A percentile compares a stretch with the other conserved stretches of the same genome.
phyloP scores from a whole-genome alignment of 2,113 vertebrate species.

The Saguinus imperator region DNA sequence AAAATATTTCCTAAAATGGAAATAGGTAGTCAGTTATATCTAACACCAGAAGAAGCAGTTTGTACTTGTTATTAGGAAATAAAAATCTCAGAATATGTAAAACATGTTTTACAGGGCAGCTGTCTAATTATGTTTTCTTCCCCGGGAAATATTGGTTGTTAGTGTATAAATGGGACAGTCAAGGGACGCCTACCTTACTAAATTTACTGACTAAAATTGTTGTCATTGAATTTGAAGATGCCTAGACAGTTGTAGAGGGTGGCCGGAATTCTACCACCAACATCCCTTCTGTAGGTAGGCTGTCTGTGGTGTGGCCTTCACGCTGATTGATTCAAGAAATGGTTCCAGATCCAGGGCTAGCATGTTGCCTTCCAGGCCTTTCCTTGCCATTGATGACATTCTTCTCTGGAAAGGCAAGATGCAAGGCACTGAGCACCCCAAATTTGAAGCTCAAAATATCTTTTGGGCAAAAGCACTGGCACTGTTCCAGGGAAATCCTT shows the following conservation, averaged over 20 bases:
- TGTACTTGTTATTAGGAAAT: not conserved
- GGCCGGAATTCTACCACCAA: not conserved
- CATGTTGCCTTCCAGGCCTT: not conserved
- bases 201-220: conserved; percentile 5
- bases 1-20: conserved; percentile 48
- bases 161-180: not conserved
- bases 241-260: not conserved
- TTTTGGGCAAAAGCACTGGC: not conserved
- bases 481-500: not conserved
- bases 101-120: not conserved
- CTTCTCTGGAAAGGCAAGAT: not conserved
- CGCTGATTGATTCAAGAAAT: not conserved
- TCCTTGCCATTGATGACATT: not conserved
- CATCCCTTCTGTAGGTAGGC: not conserved
- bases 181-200: not conserved
- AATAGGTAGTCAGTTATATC: not conserved
- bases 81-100: conserved; percentile 4
- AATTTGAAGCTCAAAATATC: not conserved
- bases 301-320: not conserved
- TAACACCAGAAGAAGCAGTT: not conserved
- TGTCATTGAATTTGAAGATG: not conserved
- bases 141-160: not conserved
- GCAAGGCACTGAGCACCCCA: not conserved
- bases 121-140: conserved; percentile 4
- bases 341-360: not conserved